These are phyloP conservation scores for Calliphora vomitoria DNA, from an alignment of 2,888 invertebrate species.

Conservation along the genomic window DNA sequence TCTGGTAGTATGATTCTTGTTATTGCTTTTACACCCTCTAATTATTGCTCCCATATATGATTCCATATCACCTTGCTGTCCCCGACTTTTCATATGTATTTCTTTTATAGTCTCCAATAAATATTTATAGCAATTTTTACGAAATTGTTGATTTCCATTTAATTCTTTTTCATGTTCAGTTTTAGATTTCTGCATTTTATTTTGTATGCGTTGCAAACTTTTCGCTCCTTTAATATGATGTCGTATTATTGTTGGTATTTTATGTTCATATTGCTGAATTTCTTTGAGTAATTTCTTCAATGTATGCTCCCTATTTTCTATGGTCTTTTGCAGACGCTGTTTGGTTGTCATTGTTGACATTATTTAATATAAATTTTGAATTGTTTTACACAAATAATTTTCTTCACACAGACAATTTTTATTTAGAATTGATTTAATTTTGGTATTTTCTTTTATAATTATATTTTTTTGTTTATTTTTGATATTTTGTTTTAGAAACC, in stretches of 20 bases:
- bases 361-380: neutral
- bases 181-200: neutral
- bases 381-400: constrained; percentile 21
- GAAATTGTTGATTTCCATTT: constrained; percentile 12
- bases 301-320: constrained; percentile 24
- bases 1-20: neutral
- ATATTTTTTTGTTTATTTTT: neutral
- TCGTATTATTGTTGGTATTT: constrained; percentile 6
- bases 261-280: constrained; percentile 34
- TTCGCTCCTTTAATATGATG: constrained; percentile 2
- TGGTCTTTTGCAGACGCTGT: constrained; percentile 26
- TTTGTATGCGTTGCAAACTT: constrained; percentile 5
- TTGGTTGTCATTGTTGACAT: constrained; percentile 5
- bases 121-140: constrained; percentile 39
- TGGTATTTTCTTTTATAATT: too few species aligned
- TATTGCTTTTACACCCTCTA: neutral
- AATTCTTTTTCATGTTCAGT: neutral
- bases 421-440: too few species aligned
- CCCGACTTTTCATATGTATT: neutral
- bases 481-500: neutral
- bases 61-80: neutral
- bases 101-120: constrained; percentile 34
- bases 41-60: neutral
- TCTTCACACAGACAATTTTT: constrained; percentile 16
- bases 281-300: constrained; percentile 39